These are phyloP conservation scores for Iselma pallidipennis DNA, from an alignment of 2,888 invertebrate species.

Conservation along the genomic window DNA sequence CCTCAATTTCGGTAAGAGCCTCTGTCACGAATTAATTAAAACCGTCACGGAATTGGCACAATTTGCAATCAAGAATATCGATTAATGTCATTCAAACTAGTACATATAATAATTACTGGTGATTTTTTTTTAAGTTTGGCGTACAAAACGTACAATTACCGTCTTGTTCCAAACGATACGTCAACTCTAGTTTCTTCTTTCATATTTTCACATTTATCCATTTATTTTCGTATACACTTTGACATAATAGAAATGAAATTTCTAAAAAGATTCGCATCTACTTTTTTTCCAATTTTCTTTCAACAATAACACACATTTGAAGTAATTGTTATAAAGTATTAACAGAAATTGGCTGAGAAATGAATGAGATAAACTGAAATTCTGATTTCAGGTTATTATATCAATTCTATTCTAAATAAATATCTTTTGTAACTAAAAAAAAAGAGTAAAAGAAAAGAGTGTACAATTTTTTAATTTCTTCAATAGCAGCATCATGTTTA, in stretches of 20 bases:
- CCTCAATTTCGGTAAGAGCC: not conserved
- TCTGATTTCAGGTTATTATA: not conserved
- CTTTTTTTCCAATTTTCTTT: not conserved
- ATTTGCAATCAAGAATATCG: not conserved
- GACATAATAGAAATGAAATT: conserved; percentile 14
- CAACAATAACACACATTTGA: not conserved
- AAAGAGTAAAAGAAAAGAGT: too few species aligned
- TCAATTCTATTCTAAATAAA: not conserved
- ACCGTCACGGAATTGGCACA: not conserved
- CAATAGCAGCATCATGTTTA: not conserved
- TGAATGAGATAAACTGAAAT: not conserved
- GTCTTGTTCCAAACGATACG: conserved; percentile 11
- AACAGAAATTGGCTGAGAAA: not conserved
- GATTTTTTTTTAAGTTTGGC: too few species aligned
- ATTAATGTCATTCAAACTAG: not conserved
- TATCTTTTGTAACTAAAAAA: too few species aligned
- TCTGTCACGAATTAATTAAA: not conserved
- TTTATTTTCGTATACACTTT: conserved; percentile 12
- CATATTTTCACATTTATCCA: conserved; percentile 17
- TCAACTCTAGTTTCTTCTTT: conserved; percentile 8
- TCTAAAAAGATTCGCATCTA: conserved; percentile 11
- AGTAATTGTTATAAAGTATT: conserved; percentile 7
- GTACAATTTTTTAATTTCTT: not conserved
- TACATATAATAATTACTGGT: not conserved
- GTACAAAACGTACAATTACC: not conserved